Percentiles rank a stretch among this genome's conserved stretches.
phyloP scores from a whole-genome alignment of 2,797 vertebrate genomes.

The Chloroceryle inda region DNA sequence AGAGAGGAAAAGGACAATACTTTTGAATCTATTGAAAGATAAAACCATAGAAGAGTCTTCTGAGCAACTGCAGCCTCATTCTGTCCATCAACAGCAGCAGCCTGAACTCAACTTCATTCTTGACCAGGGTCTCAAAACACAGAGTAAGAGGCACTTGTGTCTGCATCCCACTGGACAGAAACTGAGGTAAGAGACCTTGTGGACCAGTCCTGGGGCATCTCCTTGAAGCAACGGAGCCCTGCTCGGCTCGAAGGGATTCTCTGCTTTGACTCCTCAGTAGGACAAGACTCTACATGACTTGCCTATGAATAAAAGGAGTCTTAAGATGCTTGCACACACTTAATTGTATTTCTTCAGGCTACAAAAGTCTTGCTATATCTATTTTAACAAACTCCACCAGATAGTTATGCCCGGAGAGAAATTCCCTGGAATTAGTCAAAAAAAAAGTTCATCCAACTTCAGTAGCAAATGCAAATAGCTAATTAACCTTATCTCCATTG shows the following conservation, averaged over 20 bases:
- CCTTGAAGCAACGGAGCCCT: background rate
- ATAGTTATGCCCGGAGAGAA: constrained; percentile 52
- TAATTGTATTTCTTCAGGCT: constrained; percentile 60
- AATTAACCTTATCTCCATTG: constrained; percentile 71
- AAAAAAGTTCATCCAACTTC: constrained; percentile 32
- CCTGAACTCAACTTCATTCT: background rate
- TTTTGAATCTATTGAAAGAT: accelerated
- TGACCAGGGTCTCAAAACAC: background rate
- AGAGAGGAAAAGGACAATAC: background rate
- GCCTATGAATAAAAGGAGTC: background rate
- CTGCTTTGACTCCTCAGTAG: accelerated
- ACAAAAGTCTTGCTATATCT: constrained; percentile 2
- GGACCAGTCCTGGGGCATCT: accelerated
- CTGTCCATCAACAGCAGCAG: background rate
- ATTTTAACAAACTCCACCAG: constrained; percentile 20
- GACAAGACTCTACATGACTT: constrained; percentile 54
- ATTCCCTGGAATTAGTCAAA: constrained; percentile 1
- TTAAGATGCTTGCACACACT: background rate
- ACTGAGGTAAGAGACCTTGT: accelerated
- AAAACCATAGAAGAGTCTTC: background rate
- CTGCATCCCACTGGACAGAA: background rate
- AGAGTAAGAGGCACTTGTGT: background rate
- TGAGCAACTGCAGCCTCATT: background rate
- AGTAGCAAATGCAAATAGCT: constrained; percentile 62
- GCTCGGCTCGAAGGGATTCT: background rate